Conservation (phyloP, 2,113 vertebrate species). For the Hippolais icterina region DNA sequence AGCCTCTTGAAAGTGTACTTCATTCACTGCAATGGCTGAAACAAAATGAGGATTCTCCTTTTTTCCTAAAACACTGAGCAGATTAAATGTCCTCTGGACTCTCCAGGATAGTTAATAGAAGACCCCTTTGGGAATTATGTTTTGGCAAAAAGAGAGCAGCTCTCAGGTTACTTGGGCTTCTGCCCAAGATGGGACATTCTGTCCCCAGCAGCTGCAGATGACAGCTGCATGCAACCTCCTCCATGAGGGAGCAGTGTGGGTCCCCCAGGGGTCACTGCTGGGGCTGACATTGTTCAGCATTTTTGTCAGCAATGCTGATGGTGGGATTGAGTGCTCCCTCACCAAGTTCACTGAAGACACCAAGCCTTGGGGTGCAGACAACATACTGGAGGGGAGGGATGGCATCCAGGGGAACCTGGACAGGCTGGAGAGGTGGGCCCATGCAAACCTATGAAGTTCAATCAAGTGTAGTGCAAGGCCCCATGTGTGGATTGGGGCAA, state of each 20-base stretch:
- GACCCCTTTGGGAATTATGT: neutral
- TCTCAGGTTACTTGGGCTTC: neutral
- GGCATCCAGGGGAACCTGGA: neutral
- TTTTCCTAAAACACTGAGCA: neutral
- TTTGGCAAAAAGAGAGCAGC: neutral
- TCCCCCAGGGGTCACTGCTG: neutral
- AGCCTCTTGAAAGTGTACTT: neutral
- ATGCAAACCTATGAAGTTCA: neutral
- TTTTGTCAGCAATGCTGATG: fast-evolving
- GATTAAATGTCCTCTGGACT: neutral
- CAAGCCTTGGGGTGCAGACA: neutral
- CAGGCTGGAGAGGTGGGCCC: neutral
- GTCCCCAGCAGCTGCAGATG: neutral
- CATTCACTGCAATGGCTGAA: neutral
- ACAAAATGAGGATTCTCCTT: neutral
- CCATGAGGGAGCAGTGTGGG: neutral
- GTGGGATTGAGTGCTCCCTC: neutral
- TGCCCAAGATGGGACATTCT: neutral
- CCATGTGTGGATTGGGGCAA: neutral
- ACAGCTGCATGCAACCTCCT: neutral
- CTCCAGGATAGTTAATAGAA: neutral
- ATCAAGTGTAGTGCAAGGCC: neutral
- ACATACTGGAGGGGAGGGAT: neutral
- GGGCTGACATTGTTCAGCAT: neutral
- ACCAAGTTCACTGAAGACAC: neutral